phyloP scores from a whole-genome alignment of 2,113 vertebrate species.

The Lucifuga dentata region DNA sequence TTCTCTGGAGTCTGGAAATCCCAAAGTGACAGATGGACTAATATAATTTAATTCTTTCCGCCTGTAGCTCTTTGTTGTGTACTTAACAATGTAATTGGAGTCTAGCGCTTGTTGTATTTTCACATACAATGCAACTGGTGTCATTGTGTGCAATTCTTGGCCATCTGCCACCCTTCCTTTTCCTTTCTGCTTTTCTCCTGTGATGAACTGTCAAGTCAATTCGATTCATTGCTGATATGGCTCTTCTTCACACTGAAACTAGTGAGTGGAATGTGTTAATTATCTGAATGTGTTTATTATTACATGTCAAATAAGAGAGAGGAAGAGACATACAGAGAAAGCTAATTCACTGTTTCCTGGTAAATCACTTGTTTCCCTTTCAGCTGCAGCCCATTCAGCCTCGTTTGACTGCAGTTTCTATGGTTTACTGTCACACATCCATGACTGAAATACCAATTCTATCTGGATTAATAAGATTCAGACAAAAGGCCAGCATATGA shows the following conservation, averaged over 20 bases:
- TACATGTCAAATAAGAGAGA: constrained; percentile 26
- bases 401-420: constrained; percentile 49
- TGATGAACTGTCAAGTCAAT: constrained; percentile 23
- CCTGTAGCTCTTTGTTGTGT: constrained; percentile 58
- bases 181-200: not conserved
- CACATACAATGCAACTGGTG: constrained; percentile 53
- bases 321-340: constrained; percentile 3
- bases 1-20: constrained; percentile 53
- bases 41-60: constrained; percentile 68
- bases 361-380: constrained; percentile 16
- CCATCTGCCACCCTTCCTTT: constrained; percentile 11
- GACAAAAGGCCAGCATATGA: constrained; percentile 54
- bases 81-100: constrained; percentile 54
- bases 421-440: constrained; percentile 56
- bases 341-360: constrained; percentile 43
- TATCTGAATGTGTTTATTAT: not conserved
- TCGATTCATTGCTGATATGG: constrained; percentile 23
- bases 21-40: constrained; percentile 72
- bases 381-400: constrained; percentile 47
- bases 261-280: constrained; percentile 51
- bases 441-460: constrained; percentile 66
- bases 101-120: constrained; percentile 36
- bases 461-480: constrained; percentile 63
- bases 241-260: constrained; percentile 31
- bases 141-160: constrained; percentile 47